Evolutionary conservation across 2,113 vertebrate genomes (phyloP).

Genomic region (Halcyon senegalensis): DNA sequence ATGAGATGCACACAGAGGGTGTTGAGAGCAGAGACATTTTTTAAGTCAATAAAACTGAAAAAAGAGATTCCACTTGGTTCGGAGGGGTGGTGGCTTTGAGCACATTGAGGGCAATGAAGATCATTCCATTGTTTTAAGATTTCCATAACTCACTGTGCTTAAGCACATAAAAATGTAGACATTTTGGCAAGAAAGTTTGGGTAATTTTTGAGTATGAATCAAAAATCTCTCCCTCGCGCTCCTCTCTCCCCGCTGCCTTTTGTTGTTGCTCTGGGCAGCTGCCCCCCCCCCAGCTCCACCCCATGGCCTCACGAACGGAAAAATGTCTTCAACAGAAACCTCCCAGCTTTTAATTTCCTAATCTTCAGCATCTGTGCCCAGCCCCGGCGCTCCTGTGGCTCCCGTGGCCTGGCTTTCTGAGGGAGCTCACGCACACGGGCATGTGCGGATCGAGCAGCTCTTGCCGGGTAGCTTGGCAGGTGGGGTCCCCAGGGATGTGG

Average conservation of each 20-base stretch:
- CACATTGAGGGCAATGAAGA: slow-evolving; percentile 35
- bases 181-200: slow-evolving; percentile 62
- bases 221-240: slow-evolving; percentile 61
- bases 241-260: slow-evolving; percentile 17
- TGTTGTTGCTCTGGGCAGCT: slow-evolving; percentile 42
- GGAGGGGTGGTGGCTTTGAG: slow-evolving; percentile 48
- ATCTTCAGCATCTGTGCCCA: slow-evolving; percentile 65
- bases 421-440: background rate
- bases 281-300: slow-evolving; percentile 20
- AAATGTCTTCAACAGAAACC: slow-evolving; percentile 60
- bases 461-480: fast-evolving
- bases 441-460: background rate
- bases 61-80: slow-evolving; percentile 16
- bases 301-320: slow-evolving; percentile 50
- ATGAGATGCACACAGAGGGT: slow-evolving; percentile 30
- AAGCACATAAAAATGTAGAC: slow-evolving; percentile 72
- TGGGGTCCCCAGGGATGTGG: fast-evolving
- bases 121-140: slow-evolving; percentile 73
- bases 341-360: slow-evolving; percentile 30
- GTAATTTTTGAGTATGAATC: slow-evolving; percentile 66
- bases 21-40: slow-evolving; percentile 53
- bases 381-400: background rate
- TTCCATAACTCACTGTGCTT: slow-evolving; percentile 72
- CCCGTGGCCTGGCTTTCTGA: background rate
- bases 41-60: slow-evolving; percentile 49